Evolutionary conservation across 2,113 vertebrate genomes (phyloP), one percentile per base, ranked within the genome.

Genomic region (Regulus satrapa): DNA sequence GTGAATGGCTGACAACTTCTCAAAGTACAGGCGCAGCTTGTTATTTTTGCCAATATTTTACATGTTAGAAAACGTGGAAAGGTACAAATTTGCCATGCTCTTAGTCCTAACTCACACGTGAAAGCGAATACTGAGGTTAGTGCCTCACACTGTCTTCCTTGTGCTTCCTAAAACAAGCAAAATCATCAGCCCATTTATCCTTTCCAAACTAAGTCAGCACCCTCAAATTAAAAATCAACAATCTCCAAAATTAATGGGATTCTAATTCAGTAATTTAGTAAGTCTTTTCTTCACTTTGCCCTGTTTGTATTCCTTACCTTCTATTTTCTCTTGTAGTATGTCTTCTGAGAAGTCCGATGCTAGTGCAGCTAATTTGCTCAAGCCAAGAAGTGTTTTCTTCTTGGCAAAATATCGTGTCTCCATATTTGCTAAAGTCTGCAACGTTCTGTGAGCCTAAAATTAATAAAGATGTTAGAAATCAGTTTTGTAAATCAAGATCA

Each of bases 321-420:
- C 97, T 32, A 99, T 97, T 92, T 99, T 99, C 82, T 98, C 98
- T 92, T 98, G 98, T 24, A 99, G 74, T 24, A 94, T 32, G 31
- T 98, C 98, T 55, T 99, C 98, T 0, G 98, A 97, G 93, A 99
- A 98, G 96, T 99, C 98, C 2, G 99, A 99, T 4, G 99, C 99
- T 59, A 99, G 96, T 1, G 98, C 98, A 6, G 99, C 98, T 56
- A 99, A 98, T 93, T 99, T 99, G 96, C 99, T 99, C 97, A 99
- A 98, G 43, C 99, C 99, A 92, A 99, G 98, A 91, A 99, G 98
- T 1, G 99, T 99, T 97, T 99, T 99, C 95, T 99, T 99, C 96
- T 99, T 99, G 54, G 98, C 98, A 97, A 99, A 99, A 97, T 99
- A 99, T 1, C 98, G 98, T 0, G 98, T 98, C 97, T 99, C 99